phyloP scores from a whole-genome alignment of 2,888 invertebrate genomes.

The Eupithecia pulchellata region DNA sequence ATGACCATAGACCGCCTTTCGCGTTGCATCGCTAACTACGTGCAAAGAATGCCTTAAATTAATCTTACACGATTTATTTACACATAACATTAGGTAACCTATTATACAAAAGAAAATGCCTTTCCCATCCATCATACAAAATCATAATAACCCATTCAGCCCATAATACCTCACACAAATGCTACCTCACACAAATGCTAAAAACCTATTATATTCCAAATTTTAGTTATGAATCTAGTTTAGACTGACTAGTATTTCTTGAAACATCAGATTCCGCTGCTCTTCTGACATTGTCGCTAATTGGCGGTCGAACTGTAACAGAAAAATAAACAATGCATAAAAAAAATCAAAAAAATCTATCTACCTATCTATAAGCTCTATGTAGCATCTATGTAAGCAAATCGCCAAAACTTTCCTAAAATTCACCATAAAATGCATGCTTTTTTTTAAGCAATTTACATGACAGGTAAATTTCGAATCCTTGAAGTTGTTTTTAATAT shows the following conservation, averaged over 20 bases:
- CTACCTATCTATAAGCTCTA: too few species aligned
- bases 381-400: too few species aligned
- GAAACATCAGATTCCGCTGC: slow-evolving; percentile 63
- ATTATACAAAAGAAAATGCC: neutral
- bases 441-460: too few species aligned
- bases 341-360: too few species aligned
- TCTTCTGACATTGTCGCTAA: slow-evolving; percentile 69
- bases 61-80: neutral
- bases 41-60: neutral
- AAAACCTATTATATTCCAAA: neutral
- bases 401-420: too few species aligned
- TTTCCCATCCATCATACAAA: slow-evolving; percentile 1
- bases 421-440: too few species aligned
- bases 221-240: slow-evolving; percentile 69
- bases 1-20: too few species aligned
- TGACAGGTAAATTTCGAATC: too few species aligned
- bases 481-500: too few species aligned
- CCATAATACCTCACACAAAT: slow-evolving; percentile 5
- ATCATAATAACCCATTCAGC: neutral
- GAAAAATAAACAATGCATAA: slow-evolving; percentile 32
- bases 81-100: neutral
- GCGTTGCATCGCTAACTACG: neutral
- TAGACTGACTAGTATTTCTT: slow-evolving; percentile 78
- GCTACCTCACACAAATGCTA: slow-evolving; percentile 26
- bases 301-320: slow-evolving; percentile 69